Evolutionary conservation across 2,797 vertebrate genomes (phyloP), one percentile per base, ranked within the genome.

Genomic region (Telmatherina bonti): DNA sequence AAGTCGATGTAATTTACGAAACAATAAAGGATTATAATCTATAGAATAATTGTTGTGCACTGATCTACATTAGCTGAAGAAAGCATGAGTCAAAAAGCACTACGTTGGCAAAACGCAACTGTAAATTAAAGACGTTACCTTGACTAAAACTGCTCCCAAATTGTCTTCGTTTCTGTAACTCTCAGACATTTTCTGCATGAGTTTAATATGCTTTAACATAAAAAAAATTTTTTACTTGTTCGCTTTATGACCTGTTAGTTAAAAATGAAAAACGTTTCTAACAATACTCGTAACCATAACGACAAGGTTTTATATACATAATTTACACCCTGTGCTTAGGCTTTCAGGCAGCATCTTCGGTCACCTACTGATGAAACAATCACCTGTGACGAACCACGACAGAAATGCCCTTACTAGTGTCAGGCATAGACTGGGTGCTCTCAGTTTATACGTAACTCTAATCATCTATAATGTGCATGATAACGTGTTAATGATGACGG

Each of bases 261-360:
- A n/a, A 10, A 33, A 16, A 27, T 35, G 12, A 63, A 56, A n/a
- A 65, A 38, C 8, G 41, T 22, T 38, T 58, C 18, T 55, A 57
- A 74, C 65, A 41, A 5, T 55, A 31, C 5, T 49, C 33, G 88
- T 89, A 67, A 70, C 90, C 86, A 88, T 92, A 83, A 86, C 92
- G 93, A 96, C 94, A 20, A 47, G 56, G 85, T 57, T 74, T 0
- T 2, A 9, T 1, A 0, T 0, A 0, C 0, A 2, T 0, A 7
- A 2, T 0, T 0, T 1, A 11, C 20, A 1, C 0, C 27, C 78
- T 36, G 1, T 9, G 35, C 3, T 15, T 1, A 0, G 3, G n/a
- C 60, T 77, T n/a, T 22, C 67, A 72, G 84, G 53, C 41, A 65
- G 1, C 1, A 8, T 1, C 31, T 33, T 7, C 2, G 20, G 12